Evolutionary conservation across 2,888 invertebrate genomes (phyloP).

Genomic region (Eretmocerus hayati): DNA sequence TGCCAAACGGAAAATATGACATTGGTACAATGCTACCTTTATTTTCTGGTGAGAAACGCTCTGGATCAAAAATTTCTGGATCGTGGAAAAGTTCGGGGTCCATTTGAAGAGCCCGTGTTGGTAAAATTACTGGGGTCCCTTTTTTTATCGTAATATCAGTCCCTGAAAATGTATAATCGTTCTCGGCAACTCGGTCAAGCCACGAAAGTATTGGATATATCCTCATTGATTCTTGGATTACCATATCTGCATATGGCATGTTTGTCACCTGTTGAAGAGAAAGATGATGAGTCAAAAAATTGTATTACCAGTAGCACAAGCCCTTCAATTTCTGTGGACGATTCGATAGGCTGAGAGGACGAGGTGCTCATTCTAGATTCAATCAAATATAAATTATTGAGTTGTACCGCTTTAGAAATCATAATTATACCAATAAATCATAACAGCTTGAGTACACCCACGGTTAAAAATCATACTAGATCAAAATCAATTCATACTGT

Average conservation of each 20-base stretch:
- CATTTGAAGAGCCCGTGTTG: constrained; percentile 41
- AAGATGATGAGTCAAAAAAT: no score
- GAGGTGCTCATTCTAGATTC: no score
- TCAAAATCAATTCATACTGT: no score
- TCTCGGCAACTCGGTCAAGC: constrained; percentile 30
- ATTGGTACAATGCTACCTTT: constrained; percentile 31
- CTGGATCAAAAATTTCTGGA: constrained; percentile 45
- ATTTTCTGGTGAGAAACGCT: constrained; percentile 41
- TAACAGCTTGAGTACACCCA: no score
- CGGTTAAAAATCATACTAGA: no score
- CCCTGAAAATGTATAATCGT: constrained; percentile 34
- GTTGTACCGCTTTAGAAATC: no score
- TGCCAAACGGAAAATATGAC: constrained; percentile 40
- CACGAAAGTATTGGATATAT: constrained; percentile 41
- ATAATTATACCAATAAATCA: no score
- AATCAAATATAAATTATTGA: no score
- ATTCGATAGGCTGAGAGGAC: no score
- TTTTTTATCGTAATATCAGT: constrained; percentile 34
- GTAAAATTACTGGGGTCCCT: constrained; percentile 38
- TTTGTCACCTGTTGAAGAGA: constrained; percentile 2
- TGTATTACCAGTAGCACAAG: no score
- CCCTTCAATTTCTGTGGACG: no score
- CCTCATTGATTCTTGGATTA: constrained; percentile 42
- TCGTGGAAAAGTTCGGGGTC: constrained; percentile 43
- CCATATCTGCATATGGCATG: constrained; percentile 34